These are phyloP conservation scores for Microtus richardsoni DNA, from an alignment of 2,113 vertebrate species.

Conservation along the genomic window DNA sequence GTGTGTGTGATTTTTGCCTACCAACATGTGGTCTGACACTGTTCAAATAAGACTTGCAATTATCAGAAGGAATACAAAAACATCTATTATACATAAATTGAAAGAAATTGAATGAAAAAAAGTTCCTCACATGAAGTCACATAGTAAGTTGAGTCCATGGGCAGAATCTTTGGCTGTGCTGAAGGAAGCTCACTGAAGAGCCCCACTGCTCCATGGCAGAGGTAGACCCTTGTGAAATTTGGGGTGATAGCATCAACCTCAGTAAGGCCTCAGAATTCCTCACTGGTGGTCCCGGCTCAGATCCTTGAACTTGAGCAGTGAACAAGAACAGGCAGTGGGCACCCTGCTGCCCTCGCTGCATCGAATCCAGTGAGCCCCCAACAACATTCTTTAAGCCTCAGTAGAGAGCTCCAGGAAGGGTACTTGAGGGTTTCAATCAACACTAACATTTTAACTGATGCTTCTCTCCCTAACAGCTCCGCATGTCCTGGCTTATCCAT, in stretches of 20 bases:
- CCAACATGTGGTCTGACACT: background rate
- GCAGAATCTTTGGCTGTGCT: background rate
- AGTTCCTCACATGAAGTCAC: background rate
- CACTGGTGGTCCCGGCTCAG: background rate
- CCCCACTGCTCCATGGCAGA: background rate
- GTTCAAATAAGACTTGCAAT: slow-evolving; percentile 11
- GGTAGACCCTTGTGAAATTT: background rate
- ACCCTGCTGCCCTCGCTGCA: background rate
- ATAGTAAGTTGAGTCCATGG: background rate
- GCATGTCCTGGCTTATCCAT: slow-evolving; percentile 92
- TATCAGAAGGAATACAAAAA: slow-evolving; percentile 8
- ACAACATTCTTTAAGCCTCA: background rate
- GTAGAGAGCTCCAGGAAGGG: background rate
- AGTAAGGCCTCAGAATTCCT: background rate
- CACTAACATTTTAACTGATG: background rate
- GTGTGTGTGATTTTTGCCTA: background rate
- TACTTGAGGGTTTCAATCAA: background rate
- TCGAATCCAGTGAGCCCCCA: background rate
- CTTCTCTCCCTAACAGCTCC: slow-evolving; percentile 88
- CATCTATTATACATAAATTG: background rate
- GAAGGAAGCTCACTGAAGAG: background rate
- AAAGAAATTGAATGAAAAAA: slow-evolving; percentile 30
- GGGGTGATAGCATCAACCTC: background rate
- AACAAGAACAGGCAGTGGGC: background rate
- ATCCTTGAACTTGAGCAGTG: background rate